These are phyloP conservation scores for Naja naja DNA, from an alignment of 2,113 vertebrate species.

Conservation along the genomic window DNA sequence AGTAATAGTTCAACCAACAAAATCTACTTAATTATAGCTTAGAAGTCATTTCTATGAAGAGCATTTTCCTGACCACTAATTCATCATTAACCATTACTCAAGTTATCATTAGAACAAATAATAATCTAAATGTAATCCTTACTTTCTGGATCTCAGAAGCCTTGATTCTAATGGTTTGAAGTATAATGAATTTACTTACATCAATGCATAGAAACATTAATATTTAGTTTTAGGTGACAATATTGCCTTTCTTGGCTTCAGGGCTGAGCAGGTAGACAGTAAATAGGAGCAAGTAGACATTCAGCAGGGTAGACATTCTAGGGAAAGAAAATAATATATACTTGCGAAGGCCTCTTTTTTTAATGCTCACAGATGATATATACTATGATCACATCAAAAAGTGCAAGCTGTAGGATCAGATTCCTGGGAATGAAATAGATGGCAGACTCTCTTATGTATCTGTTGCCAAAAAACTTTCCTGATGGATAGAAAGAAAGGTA, in stretches of 20 bases:
- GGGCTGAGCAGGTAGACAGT: neutral
- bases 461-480: neutral
- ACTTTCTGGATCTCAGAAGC: neutral
- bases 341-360: neutral
- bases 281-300: neutral
- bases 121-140: neutral
- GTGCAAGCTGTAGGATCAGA: neutral
- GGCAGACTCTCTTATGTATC: neutral
- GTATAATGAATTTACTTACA: neutral
- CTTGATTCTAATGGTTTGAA: neutral
- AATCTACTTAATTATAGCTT: neutral
- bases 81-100: neutral
- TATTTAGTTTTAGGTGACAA: neutral
- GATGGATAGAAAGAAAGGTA: neutral
- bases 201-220: neutral
- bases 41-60: neutral
- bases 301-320: neutral
- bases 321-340: neutral
- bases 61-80: neutral
- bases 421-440: neutral
- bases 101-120: conserved; percentile 6
- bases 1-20: neutral
- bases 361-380: neutral
- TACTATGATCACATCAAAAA: neutral
- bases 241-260: neutral